Base-by-base conservation (phyloP, 2,113 vertebrate species). In the Pseudorasbora parva region DNA sequence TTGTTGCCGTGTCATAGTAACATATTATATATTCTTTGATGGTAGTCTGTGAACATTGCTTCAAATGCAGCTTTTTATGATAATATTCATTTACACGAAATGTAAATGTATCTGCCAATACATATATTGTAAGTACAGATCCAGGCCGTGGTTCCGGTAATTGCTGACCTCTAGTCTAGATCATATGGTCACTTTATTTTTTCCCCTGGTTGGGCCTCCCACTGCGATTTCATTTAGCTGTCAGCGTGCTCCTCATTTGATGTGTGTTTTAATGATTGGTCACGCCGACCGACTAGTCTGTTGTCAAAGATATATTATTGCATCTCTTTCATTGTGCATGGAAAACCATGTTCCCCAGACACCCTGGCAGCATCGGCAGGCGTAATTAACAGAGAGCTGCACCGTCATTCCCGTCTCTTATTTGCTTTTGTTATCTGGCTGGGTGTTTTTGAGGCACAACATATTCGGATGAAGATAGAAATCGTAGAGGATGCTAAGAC, bases 241-340 rank as follows among this genome's bases (percentile, higher is more conserved):
- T 49, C 76, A 43, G 47, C 57, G 66, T 78, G 82, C 49, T 84
- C 64, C 64, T 62, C 56, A 19, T 82, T 87, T 87, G 78, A 82
- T 87, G 73, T 81, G 79, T 75, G 62, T 82, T 81, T 82, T 87
- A 84, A 87, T 84, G 86, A 84, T 59, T 45, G 78, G 56, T 77
- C 27, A 25, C 75, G 69, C 49, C 37, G 45, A 66, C 59, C 43
- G 78, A 30, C 83, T 77, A 62, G 51, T 81, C 77, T 68, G 21
- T 78, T 41, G 64, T 64, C 62, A 81, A 47, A 81, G 77, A 79
- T 62, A 79, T 56, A 23, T 54, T 81, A 69, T 68, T 81, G 78
- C 64, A 69, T 81, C 78, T 41, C 54, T 73, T 56, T 60, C 71
- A 81, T 64, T 82, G 81, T 79, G 68, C 19, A 37, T 60, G 15